A percentile compares a stretch with the other conserved stretches of the same genome.
These are phyloP conservation scores for Baronia brevicornis DNA, from an alignment of 2,888 invertebrate genomes.

Conservation along the genomic window DNA sequence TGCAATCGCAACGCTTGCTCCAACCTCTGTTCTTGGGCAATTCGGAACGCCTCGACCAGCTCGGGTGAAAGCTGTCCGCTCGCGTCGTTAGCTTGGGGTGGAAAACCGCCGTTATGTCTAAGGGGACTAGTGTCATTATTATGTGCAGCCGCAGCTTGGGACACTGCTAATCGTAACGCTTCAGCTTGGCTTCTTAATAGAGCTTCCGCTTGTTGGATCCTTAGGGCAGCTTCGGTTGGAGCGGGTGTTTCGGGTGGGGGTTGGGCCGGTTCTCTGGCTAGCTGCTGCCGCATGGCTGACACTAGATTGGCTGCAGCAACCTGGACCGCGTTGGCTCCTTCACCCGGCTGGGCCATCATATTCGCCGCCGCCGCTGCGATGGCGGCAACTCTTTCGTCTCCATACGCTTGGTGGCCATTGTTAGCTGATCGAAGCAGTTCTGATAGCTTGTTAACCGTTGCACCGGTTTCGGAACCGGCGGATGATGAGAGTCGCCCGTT, in stretches of 20 bases:
- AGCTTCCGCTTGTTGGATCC: constrained; percentile 88
- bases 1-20: constrained; percentile 89
- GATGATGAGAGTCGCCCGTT: constrained; percentile 88
- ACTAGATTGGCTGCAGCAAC: constrained; percentile 85
- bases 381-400: constrained; percentile 81
- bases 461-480: constrained; percentile 83
- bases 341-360: constrained; percentile 77
- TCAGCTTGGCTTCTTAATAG: constrained; percentile 90
- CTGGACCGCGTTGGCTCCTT: constrained; percentile 79
- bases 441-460: constrained; percentile 76
- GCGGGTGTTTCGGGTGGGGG: constrained; percentile 86
- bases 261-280: constrained; percentile 77
- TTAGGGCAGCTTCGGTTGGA: constrained; percentile 83
- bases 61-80: constrained; percentile 80
- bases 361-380: constrained; percentile 80
- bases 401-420: constrained; percentile 79
- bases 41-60: constrained; percentile 81
- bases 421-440: constrained; percentile 79
- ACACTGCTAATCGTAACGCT: constrained; percentile 87
- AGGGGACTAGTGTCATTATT: constrained; percentile 59
- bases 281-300: constrained; percentile 82
- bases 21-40: constrained; percentile 85
- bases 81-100: constrained; percentile 51
- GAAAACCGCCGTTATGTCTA: constrained; percentile 67
- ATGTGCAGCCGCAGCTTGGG: constrained; percentile 78